Base-by-base conservation (phyloP, 2,888 invertebrate species). In the Orthosia incerta region DNA sequence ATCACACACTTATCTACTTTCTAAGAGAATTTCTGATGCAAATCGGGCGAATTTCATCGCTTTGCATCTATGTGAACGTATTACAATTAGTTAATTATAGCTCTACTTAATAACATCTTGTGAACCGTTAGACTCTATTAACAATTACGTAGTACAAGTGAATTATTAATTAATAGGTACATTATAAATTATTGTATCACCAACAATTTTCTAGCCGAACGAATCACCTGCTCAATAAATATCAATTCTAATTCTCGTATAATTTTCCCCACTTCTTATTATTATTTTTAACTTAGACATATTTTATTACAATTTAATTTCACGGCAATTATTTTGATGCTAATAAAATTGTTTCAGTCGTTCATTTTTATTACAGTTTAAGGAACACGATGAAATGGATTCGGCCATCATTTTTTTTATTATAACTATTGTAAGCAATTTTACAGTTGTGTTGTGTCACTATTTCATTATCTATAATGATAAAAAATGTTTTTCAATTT, bases 361-460 rank as follows among this genome's bases (percentile, higher is more conserved):
- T 72, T 50, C 16, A 46, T 55, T 72, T 64, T 68, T 51, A 61
- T 77, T 65, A 39, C 11, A 65, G 57, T 82, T 73, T 46, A 46
- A 13, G 20, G 48, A 60, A 62, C 51, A 57, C 46, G 5, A 86
- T 80, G 80, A 83, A 83, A 82, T 82, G 83, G 76, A 84, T 70
- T 71, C 62, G n/a, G 50, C 57, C 39, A 57, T 61, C 11, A 50
- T 59, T 51, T n/a, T 86, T 65, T 39, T 75, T 57, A 31, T 80
- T 45, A 31, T 82, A 48, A 64, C 56, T 60, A 57, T 80, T 70
- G 83, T 82, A 65, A 81, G 80, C 48, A 26, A 53, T 76, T 61
- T 26, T 50, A 13, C 7, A 4, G 31, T 26, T 18, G 0, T 72
- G 7, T 72, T 55, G 12, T 39, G 11, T 26, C 11, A n/a, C 15